These are phyloP conservation scores for Apocheima hispidaria DNA, from an alignment of 2,888 invertebrate genomes.

Conservation along the genomic window DNA sequence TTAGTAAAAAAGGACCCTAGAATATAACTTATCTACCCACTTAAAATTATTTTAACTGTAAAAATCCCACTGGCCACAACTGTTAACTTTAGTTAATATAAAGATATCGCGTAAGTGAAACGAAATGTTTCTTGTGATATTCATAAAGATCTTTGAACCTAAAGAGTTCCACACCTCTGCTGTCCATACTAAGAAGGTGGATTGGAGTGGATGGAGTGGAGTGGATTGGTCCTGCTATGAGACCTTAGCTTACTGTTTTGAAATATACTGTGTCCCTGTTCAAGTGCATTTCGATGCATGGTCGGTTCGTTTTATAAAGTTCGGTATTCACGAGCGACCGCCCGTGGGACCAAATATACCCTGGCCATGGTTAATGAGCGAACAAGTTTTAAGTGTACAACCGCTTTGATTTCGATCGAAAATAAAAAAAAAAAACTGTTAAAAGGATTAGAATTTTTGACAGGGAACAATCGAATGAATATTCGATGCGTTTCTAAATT, in stretches of 20 bases:
- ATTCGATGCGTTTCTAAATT: not conserved
- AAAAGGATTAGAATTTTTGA: slow-evolving; percentile 10
- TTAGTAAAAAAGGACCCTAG: too few relatives aligned
- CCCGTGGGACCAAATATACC: slow-evolving; percentile 27
- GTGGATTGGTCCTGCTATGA: not conserved
- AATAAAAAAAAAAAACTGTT: slow-evolving; percentile 10
- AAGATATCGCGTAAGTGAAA: too few relatives aligned
- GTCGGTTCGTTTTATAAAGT: slow-evolving; percentile 30
- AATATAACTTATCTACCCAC: too few relatives aligned
- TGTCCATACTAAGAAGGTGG: too few relatives aligned
- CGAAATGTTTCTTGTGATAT: too few relatives aligned
- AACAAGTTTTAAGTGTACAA: slow-evolving; percentile 20
- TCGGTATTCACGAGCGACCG: slow-evolving; percentile 24
- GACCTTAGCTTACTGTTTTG: slow-evolving; percentile 1
- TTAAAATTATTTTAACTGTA: too few relatives aligned
- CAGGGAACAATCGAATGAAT: not conserved
- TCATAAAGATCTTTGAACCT: too few relatives aligned
- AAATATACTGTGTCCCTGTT: slow-evolving; percentile 10
- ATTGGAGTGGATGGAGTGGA: too few relatives aligned
- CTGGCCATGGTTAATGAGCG: slow-evolving; percentile 30
- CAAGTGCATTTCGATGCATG: slow-evolving; percentile 25
- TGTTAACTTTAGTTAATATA: too few relatives aligned
- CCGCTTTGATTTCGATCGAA: slow-evolving; percentile 17
- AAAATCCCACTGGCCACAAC: too few relatives aligned
- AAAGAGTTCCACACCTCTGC: too few relatives aligned